phyloP scores from a whole-genome alignment of 2,113 vertebrate genomes.

The Saguinus midas region DNA sequence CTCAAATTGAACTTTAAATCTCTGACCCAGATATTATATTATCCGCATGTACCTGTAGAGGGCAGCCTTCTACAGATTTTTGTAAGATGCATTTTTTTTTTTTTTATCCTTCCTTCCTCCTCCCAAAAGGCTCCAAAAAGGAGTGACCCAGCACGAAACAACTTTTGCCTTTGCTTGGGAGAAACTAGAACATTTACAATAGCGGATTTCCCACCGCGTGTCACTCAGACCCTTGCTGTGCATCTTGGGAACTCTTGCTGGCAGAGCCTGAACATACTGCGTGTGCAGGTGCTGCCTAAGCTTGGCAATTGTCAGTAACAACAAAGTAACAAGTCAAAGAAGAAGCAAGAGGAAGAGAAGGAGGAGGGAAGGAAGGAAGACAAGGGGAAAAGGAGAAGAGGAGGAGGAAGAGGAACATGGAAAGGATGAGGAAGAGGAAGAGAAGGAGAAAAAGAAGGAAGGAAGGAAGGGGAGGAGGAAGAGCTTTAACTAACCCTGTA shows the following conservation, averaged over 20 bases:
- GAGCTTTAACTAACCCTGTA: not conserved
- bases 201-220: not conserved
- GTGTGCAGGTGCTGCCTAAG: not conserved
- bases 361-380: not conserved
- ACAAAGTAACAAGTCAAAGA: not conserved
- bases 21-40: not conserved
- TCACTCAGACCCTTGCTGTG: not conserved
- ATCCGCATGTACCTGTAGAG: not conserved
- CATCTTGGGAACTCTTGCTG: not conserved
- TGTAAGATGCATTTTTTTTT: not conserved
- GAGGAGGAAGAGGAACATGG: not conserved
- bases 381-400: not conserved
- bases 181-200: not conserved
- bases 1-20: not conserved
- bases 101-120: not conserved
- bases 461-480: not conserved
- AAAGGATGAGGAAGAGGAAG: not conserved
- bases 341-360: not conserved
- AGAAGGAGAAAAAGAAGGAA: not conserved
- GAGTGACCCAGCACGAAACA: not conserved
- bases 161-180: not conserved
- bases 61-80: constrained; percentile 8
- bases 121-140: not conserved
- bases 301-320: not conserved
- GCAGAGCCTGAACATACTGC: not conserved